These are phyloP conservation scores for Circaetus gallicus DNA, from an alignment of 2,113 vertebrate genomes.

Conservation along the genomic window DNA sequence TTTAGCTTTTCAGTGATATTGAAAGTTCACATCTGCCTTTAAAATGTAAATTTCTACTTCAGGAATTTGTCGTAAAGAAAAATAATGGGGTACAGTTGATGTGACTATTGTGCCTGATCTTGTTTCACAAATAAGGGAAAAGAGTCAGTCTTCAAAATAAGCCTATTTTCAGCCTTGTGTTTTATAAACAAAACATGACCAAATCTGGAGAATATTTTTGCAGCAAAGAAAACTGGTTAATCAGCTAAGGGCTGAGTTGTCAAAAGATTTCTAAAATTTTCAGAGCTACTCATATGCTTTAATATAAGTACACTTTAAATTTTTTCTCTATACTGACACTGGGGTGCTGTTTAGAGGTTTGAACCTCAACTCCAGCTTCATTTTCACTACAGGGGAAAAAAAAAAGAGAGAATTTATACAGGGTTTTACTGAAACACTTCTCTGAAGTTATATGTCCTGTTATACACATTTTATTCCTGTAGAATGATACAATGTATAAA, in stretches of 20 bases:
- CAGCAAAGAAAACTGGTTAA: background rate
- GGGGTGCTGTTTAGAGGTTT: background rate
- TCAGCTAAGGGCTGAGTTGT: background rate
- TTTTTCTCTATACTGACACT: background rate
- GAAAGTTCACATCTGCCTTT: background rate
- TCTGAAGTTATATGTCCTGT: background rate
- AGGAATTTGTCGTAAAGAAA: background rate
- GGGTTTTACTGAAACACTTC: background rate
- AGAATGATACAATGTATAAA: background rate
- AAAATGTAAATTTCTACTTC: background rate
- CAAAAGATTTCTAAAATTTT: background rate
- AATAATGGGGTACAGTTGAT: background rate
- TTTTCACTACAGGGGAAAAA: background rate
- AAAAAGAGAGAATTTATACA: background rate
- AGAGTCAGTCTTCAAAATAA: background rate
- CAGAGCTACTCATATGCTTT: background rate
- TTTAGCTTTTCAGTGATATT: background rate
- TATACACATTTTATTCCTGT: background rate
- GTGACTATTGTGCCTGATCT: background rate
- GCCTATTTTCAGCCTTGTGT: background rate
- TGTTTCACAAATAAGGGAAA: background rate
- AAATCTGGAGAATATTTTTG: background rate
- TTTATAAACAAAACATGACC: background rate
- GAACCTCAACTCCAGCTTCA: background rate
- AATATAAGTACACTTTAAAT: background rate